Base-by-base conservation (phyloP, 2,797 vertebrate genomes). In the Scolopax bukidnonensis region DNA sequence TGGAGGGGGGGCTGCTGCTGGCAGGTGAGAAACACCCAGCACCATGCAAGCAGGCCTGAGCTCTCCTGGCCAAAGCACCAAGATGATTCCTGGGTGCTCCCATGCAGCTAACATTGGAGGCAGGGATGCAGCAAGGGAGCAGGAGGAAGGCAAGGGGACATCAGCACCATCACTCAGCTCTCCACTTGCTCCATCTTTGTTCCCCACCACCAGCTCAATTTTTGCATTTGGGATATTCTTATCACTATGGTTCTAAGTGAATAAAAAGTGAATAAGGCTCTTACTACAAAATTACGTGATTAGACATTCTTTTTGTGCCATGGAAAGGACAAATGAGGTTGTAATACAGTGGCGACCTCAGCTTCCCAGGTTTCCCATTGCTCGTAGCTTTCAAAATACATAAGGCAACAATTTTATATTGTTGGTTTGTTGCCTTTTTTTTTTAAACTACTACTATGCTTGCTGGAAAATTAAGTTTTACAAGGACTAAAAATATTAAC, bases 11-110 rank as follows among this genome's bases (percentile, higher is more conserved):
- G 6, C 8, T 21, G 56, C 47, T 73, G 23, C 28, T 57, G 33
- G 9, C 18, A 36, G 51, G 27, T 9, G 16, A 51, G 43, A n/a
- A 59, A 33, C 32, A 12, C 56, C 8, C 27, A 1, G 47, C 51
- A 53, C 10, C 0, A 0, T 15, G 28, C 0, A 0, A 65, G 54
- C 9, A 63, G 16, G 24, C 17, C 4, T 1, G 0, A 0, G 0
- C 1, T 19, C 3, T 28, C 32, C 77, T 20, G 50, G 4, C 12
- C 1, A 12, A 21, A 76, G 59, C 36, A 5, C 38, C 69, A 16
- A 14, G 40, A 32, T 2, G 1, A 47, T 13, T 71, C 70, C 51
- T 9, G 25, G 4, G 11, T 40, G 74, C 18, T 30, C 38, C 2
- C 1, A 21, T 28, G 25, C 47, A 27, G 41, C 12, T 32, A 4